Base-by-base conservation (phyloP, 2,888 invertebrate species). In the Hirtodrosophila cameraria region DNA sequence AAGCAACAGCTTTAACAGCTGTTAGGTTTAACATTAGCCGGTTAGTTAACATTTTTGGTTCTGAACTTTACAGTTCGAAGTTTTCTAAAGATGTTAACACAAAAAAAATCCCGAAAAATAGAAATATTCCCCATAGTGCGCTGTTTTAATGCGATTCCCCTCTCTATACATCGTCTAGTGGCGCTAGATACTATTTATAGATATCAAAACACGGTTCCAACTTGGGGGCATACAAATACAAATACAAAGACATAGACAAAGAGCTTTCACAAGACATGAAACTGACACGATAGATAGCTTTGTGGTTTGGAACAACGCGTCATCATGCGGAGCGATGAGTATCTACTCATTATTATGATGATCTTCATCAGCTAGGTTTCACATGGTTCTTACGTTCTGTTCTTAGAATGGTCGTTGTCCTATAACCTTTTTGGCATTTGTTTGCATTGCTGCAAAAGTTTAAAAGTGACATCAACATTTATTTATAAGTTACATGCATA, bases 381-480 rank as follows among this genome's bases (percentile, higher is more conserved):
- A 11, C 13, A 30, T 18, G 20, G 20, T 15, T 45, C 20, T 43
- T 25, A 33, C 30, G 39, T 20, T 46, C 39, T 2, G 33, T 41
- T 48, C 36, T 38, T 41, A 41, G 68, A 69, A 59, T 64, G 78
- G 78, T 77, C 87, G 75, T 79, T 86, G 86, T 80, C 86, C 85
- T 85, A 64, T 85, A 81, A 86, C 87, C 85, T 85, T 81, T 75
- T 45, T 30, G 61, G 43, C 38, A 59, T 57, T 57, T 43, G 50
- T 55, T 52, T 38, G 53, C 33, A 39, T 35, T 60, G 52, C 13
- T 54, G 55, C 52, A 65, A 50, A 65, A 50, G 53, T 63, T 78
- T 60, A 41, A 46, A 67, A 71, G 83, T 86, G 86, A 86, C 86
- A 82, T 86, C 84, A 80, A 84, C 82, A 58, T 84, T 81, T 86